Percentiles rank a stretch among this genome's conserved stretches.
phyloP scores from a whole-genome alignment of 64 coral and sea anemone species.

The Actinia tenebrosa region DNA sequence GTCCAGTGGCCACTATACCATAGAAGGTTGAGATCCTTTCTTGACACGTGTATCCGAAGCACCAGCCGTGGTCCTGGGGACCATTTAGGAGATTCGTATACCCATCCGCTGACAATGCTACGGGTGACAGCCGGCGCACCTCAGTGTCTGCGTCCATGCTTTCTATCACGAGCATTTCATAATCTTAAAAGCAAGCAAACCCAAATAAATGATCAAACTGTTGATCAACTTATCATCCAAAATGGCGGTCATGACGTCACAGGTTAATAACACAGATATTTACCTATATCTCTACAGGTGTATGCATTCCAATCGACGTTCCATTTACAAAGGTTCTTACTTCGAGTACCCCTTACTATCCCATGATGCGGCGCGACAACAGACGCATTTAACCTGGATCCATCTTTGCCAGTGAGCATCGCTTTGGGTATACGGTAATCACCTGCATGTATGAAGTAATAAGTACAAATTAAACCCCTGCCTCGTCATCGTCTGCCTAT shows the following conservation, averaged over 20 bases:
- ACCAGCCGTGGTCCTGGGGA: constrained; percentile 82
- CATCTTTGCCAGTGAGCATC: constrained; percentile 34
- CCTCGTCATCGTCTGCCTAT: not conserved
- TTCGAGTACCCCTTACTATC: constrained; percentile 56
- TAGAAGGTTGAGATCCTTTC: constrained; percentile 85
- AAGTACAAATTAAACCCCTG: not conserved
- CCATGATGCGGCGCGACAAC: constrained; percentile 59
- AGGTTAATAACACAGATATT: not conserved
- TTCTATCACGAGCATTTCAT: constrained; percentile 71
- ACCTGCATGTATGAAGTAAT: constrained; percentile 6
- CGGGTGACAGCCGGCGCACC: constrained; percentile 59
- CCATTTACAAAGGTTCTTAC: constrained; percentile 45
- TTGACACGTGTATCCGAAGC: constrained; percentile 81
- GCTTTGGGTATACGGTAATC: constrained; percentile 67
- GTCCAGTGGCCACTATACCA: constrained; percentile 45
- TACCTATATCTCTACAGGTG: constrained; percentile 52
- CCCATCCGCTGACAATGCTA: constrained; percentile 60
- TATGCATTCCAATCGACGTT: constrained; percentile 73
- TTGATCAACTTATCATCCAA: not conserved
- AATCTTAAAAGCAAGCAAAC: constrained; percentile 28
- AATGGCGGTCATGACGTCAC: not conserved
- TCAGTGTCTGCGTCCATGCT: constrained; percentile 85
- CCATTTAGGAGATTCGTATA: constrained; percentile 78
- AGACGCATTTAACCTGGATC: constrained; percentile 48
- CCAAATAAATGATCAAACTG: not conserved